These are phyloP conservation scores for Halichoerus grypus DNA, from an alignment of 2,113 vertebrate species.

Conservation along the genomic window DNA sequence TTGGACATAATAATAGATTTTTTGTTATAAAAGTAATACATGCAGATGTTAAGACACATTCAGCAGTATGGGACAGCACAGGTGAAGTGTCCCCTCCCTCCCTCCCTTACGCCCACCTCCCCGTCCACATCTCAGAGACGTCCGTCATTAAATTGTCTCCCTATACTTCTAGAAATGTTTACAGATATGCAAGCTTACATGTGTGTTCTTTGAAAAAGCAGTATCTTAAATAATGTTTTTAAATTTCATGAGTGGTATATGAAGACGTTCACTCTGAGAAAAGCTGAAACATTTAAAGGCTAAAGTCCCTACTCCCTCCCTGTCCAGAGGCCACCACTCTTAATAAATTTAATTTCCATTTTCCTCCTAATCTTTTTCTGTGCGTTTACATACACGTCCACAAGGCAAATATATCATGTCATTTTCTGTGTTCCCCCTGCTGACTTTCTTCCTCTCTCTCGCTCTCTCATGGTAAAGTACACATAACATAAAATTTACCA, in stretches of 20 bases:
- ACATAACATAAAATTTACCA: background rate
- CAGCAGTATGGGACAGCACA: background rate
- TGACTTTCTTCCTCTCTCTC: background rate
- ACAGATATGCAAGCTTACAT: background rate
- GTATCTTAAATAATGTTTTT: background rate
- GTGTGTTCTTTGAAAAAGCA: background rate
- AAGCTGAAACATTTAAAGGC: background rate
- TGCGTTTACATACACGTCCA: background rate
- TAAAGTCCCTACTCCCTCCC: background rate
- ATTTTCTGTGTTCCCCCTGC: background rate
- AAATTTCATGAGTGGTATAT: background rate
- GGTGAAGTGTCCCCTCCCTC: background rate
- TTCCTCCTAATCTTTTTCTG: background rate
- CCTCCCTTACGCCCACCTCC: background rate
- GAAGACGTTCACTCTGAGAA: background rate
- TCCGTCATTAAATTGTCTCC: background rate
- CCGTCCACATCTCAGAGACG: background rate
- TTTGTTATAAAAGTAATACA: conserved; percentile 17
- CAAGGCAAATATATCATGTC: background rate
- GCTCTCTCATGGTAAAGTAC: background rate
- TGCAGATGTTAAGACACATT: background rate
- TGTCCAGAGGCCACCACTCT: background rate
- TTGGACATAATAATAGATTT: background rate
- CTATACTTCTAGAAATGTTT: background rate
- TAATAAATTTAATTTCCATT: background rate